Evolutionary conservation across 1,140 invertebrate species (phyloP).

Genomic region (Drosophila aff.): DNA sequence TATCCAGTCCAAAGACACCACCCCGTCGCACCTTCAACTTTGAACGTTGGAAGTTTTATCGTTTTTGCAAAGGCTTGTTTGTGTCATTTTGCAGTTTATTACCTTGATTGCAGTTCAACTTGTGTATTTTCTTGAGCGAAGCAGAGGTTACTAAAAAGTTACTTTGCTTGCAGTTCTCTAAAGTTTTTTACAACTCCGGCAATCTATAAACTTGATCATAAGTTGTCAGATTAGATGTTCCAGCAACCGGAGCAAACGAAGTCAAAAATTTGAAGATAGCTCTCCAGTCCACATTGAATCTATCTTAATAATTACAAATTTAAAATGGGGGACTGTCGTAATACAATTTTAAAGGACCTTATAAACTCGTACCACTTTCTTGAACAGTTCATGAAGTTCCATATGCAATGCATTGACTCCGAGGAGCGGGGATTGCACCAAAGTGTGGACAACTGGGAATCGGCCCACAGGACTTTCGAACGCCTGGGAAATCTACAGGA

Average conservation of each 20-base stretch:
- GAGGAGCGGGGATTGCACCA: conserved; percentile 21
- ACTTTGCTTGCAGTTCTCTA: conserved; percentile 19
- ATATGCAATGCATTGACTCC: conserved; percentile 7
- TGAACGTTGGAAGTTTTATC: conserved; percentile 41
- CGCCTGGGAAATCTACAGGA: conserved; percentile 18
- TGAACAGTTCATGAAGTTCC: conserved; percentile 6
- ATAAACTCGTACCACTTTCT: conserved; percentile 19
- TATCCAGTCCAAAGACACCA: neutral
- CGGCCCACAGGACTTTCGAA: conserved; percentile 17
- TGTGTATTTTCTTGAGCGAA: conserved; percentile 20
- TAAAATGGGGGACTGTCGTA: conserved; percentile 31
- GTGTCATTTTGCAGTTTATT: conserved; percentile 45
- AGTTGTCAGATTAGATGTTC: conserved; percentile 4
- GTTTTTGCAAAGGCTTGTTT: conserved; percentile 22
- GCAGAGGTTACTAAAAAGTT: conserved; percentile 28
- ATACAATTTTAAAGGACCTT: conserved; percentile 25
- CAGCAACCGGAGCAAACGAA: neutral
- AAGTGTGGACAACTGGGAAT: neutral
- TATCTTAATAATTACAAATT: conserved; percentile 1
- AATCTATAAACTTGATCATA: conserved; percentile 24
- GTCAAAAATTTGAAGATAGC: neutral
- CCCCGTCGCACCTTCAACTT: neutral
- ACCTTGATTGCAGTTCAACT: conserved; percentile 51
- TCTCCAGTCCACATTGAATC: neutral
- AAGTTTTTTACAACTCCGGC: conserved; percentile 34